Percentiles rank a stretch among this genome's conserved stretches.
Evolutionary conservation across 2,888 invertebrate species (phyloP).

Genomic region (Aproaerema taeniolella): DNA sequence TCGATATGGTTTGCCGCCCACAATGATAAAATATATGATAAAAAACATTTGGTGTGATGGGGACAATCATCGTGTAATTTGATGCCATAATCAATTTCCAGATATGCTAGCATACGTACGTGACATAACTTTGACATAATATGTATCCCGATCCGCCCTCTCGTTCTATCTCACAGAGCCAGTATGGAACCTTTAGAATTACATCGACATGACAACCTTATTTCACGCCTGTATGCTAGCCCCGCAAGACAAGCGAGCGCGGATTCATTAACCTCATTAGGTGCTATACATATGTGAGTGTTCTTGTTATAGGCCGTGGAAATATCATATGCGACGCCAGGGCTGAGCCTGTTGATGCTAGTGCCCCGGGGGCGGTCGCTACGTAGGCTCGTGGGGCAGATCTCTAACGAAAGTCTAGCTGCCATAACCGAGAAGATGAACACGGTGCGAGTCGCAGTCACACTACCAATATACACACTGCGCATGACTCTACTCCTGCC

Average conservation of each 20-base stretch:
- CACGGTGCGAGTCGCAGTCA: conserved; percentile 43
- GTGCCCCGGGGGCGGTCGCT: conserved; percentile 49
- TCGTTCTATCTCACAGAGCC: no score
- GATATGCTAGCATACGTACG: no score
- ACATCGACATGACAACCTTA: no score
- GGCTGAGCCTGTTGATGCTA: conserved; percentile 50
- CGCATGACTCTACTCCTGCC: conserved; percentile 65
- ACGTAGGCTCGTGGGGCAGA: conserved; percentile 30
- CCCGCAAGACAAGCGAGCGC: no score
- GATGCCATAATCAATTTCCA: background rate
- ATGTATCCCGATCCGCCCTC: no score
- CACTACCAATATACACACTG: conserved; percentile 60
- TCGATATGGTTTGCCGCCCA: conserved; percentile 50
- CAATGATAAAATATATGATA: conserved; percentile 29
- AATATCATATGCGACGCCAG: conserved; percentile 53
- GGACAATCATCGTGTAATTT: background rate
- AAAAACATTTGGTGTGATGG: background rate
- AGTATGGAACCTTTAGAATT: no score
- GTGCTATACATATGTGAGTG: no score
- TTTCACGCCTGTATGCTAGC: no score
- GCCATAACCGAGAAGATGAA: conserved; percentile 35
- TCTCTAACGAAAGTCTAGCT: conserved; percentile 31
- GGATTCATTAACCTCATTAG: no score
- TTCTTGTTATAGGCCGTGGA: conserved; percentile 69
- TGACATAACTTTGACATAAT: no score